Evolutionary conservation across 2,888 invertebrate species (phyloP).

Genomic region (Agonopterix arenella): DNA sequence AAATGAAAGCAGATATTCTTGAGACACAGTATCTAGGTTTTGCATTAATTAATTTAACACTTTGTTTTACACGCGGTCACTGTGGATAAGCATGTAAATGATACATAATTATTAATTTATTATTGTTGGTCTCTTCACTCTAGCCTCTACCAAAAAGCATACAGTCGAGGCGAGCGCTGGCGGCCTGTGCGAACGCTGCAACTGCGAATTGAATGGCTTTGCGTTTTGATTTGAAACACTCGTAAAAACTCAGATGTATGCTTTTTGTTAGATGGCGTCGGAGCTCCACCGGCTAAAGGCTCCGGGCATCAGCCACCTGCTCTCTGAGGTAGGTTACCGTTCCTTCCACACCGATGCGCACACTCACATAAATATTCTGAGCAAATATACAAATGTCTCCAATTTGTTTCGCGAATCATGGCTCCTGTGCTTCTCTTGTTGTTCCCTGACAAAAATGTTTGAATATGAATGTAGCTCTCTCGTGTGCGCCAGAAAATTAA

Average conservation of each 20-base stretch:
- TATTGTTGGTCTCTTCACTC: background rate
- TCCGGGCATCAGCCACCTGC: slow-evolving; percentile 9
- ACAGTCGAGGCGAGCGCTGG: slow-evolving; percentile 25
- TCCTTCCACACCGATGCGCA: background rate
- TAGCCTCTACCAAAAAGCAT: slow-evolving; percentile 53
- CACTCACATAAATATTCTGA: too few relatives aligned
- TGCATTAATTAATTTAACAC: too few relatives aligned
- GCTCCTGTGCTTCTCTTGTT: too few relatives aligned
- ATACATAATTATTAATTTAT: background rate
- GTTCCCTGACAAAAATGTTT: too few relatives aligned
- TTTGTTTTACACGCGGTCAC: too few relatives aligned
- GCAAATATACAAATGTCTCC: too few relatives aligned
- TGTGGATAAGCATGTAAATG: too few relatives aligned
- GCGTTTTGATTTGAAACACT: slow-evolving; percentile 37
- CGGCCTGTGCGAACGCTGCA: slow-evolving; percentile 43
- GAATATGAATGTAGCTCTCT: too few relatives aligned
- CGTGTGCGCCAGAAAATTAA: too few relatives aligned
- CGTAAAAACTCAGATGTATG: slow-evolving; percentile 43
- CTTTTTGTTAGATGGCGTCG: slow-evolving; percentile 58
- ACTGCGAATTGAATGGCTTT: slow-evolving; percentile 58
- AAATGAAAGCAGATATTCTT: too few relatives aligned
- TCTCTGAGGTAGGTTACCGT: slow-evolving; percentile 24
- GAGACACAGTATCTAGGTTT: too few relatives aligned
- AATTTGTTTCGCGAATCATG: too few relatives aligned
- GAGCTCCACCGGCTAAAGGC: slow-evolving; percentile 17